Conservation (phyloP, 2,888 invertebrate genomes). For the Phaonia tiefii region DNA sequence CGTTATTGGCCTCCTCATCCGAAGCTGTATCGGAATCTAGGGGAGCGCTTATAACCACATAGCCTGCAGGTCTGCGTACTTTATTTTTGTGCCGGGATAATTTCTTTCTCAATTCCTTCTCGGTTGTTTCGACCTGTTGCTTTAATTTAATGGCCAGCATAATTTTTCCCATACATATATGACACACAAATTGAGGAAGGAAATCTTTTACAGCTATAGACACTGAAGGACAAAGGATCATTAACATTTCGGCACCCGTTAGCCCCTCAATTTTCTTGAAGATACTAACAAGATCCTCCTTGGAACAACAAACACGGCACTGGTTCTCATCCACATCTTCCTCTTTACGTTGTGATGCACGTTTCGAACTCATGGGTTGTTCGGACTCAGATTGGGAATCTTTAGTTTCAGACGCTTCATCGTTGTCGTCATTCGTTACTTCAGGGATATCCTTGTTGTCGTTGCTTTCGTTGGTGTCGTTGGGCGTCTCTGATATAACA, state of each 20-base stretch:
- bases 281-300: slow-evolving; percentile 75
- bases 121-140: slow-evolving; percentile 78
- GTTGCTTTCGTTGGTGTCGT: slow-evolving; percentile 63
- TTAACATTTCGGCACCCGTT: slow-evolving; percentile 79
- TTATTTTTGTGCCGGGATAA: slow-evolving; percentile 79
- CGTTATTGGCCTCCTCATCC: slow-evolving; percentile 74
- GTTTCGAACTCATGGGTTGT: slow-evolving; percentile 59
- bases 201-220: slow-evolving; percentile 79
- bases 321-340: slow-evolving; percentile 76
- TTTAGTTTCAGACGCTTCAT: background rate
- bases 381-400: slow-evolving; percentile 40
- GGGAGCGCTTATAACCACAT: slow-evolving; percentile 79
- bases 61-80: slow-evolving; percentile 76
- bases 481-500: slow-evolving; percentile 19
- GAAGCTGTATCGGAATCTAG: slow-evolving; percentile 76
- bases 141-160: slow-evolving; percentile 79
- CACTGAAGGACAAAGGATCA: slow-evolving; percentile 79
- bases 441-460: no score
- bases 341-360: slow-evolving; percentile 65
- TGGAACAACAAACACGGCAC: slow-evolving; percentile 78
- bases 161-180: slow-evolving; percentile 77
- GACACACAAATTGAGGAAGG: slow-evolving; percentile 80
- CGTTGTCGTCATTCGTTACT: slow-evolving; percentile 44
- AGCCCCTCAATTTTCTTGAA: slow-evolving; percentile 76
- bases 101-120: slow-evolving; percentile 78